Percentiles rank a stretch among this genome's conserved stretches.
phyloP scores from a whole-genome alignment of 2,888 invertebrate species.

The Synanthedon vespiformis region DNA sequence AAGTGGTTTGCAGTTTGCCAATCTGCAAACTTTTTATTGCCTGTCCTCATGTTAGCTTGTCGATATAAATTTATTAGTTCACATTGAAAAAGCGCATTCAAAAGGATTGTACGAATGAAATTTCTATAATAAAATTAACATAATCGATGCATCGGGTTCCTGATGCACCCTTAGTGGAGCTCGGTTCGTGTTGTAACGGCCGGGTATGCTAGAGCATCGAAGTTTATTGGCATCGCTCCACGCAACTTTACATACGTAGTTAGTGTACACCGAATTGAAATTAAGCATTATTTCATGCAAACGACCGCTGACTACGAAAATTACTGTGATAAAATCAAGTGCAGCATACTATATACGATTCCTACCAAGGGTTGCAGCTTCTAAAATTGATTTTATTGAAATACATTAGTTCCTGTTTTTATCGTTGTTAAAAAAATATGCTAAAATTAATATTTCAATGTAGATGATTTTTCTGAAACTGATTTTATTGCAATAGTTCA shows the following conservation, averaged over 20 bases:
- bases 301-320: conserved; percentile 40
- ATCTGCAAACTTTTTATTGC: conserved; percentile 23
- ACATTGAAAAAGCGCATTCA: conserved; percentile 17
- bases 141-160: conserved; percentile 57
- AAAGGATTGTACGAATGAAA: conserved; percentile 44
- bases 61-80: conserved; percentile 8
- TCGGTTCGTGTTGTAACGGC: conserved; percentile 5
- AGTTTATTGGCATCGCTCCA: conserved; percentile 54
- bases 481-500: no score
- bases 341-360: no score
- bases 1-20: no score
- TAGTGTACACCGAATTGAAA: conserved; percentile 53
- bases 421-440: no score
- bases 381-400: no score
- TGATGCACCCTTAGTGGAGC: conserved; percentile 35
- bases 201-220: conserved; percentile 20
- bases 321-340: conserved; percentile 45
- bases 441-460: no score
- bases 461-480: no score
- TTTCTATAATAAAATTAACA: conserved; percentile 63
- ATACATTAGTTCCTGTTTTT: no score
- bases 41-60: conserved; percentile 28
- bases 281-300: conserved; percentile 64
- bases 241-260: conserved; percentile 46
- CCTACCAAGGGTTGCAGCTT: no score